Base-by-base conservation (phyloP, 2,113 vertebrate genomes). In the Nibea coibor region DNA sequence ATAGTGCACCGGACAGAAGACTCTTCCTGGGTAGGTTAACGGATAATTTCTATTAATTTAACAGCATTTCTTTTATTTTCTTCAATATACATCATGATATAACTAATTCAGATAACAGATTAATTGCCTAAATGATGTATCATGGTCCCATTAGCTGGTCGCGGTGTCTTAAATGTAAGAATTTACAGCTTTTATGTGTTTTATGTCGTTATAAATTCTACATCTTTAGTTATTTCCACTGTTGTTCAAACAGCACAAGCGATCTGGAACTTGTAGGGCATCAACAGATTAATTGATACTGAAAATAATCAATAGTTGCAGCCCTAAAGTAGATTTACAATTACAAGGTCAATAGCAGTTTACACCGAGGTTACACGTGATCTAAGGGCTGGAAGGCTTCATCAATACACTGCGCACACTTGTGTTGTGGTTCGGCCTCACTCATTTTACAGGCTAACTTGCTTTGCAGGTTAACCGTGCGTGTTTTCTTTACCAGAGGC, bases 271-370 rank as follows among this genome's bases (percentile, higher is more conserved):
- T 72, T 75, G 61, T 43, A 35, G 19, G 16, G 22, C 61, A 65
- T 54, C 2, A 17, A 67, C 42, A 75, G 69, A 50, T 78, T 58
- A 79, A 88, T 53, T 84, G 57, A 82, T 74, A 42, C 53, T 26
- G 51, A 71, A 73, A 81, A 72, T 74, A 85, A 85, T 87, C 75
- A 71, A 78, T 84, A 47, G 47, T 19, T 72, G 57, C 35, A 67
- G 47, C 82, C 69, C 42, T 39, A 26, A 26, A 71, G 39, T 47
- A 57, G 76, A 85, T 85, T 85, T 73, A 73, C 73, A 67, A 68
- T 50, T 67, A 64, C 67, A 67, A 75, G 82, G 77, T 85, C 74
- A 85, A 71, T 54, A 80, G 68, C 62, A 48, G 70, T 81, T 82
- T 80, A 74, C 68, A 67, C 74, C 48, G 73, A 22, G 58, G 70